phyloP scores from a whole-genome alignment of 2,113 vertebrate genomes.

The Rana temporaria region DNA sequence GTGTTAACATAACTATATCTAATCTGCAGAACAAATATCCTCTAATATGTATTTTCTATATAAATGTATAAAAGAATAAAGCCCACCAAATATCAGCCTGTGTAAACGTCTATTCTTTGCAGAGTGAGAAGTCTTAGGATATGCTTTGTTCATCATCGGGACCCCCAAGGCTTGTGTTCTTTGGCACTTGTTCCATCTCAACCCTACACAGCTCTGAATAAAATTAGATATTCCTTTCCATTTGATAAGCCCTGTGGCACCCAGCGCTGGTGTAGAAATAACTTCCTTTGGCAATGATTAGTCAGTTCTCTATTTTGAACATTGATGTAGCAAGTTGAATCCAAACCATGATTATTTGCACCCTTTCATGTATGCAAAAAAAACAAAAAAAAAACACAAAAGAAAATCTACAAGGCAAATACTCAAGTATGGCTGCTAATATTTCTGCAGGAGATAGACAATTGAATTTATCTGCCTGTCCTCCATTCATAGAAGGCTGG shows the following conservation, averaged over 20 bases:
- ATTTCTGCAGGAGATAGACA: too few species aligned
- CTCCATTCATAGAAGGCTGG: too few species aligned
- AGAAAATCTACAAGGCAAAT: too few species aligned
- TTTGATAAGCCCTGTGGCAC: slow-evolving; percentile 1
- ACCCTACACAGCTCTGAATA: neutral
- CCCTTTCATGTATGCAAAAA: too few species aligned
- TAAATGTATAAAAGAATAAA: neutral
- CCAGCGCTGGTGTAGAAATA: neutral
- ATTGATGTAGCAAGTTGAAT: too few species aligned
- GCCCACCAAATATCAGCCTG: neutral
- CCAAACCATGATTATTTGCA: too few species aligned
- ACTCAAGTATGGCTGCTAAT: too few species aligned
- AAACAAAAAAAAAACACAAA: too few species aligned
- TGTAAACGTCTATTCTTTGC: neutral
- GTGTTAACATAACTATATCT: too few species aligned
- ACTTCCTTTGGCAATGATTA: neutral
- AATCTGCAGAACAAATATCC: too few species aligned
- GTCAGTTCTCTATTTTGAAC: too few species aligned
- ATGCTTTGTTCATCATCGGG: neutral
- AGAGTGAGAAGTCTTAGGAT: neutral
- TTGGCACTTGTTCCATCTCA: slow-evolving; percentile 4
- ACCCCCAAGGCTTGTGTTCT: slow-evolving; percentile 16
- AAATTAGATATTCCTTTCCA: neutral
- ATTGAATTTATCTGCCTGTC: too few species aligned
- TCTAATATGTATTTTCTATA: neutral